Conservation (phyloP, 1,140 invertebrate species). For the Drosophila melanogaster region Release_6_plus_ISO1_MT NT_033777.3:31346501-31347000, state of each 20-base stretch:
- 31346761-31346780: too few species aligned
- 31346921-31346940: too few species aligned
- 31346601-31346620: slow-evolving; percentile 61
- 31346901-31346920: too few species aligned
- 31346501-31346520: slow-evolving; percentile 9
- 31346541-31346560: slow-evolving; percentile 31
- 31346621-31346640: slow-evolving; percentile 60
- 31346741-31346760: slow-evolving; percentile 8
- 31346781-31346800: too few species aligned
- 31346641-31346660: slow-evolving; percentile 79
- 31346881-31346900: too few species aligned
- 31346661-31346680: slow-evolving; percentile 76
- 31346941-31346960: slow-evolving; percentile 3
- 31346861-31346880: too few species aligned
- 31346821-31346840: too few species aligned
- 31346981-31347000: slow-evolving; percentile 22
- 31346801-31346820: too few species aligned
- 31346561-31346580: slow-evolving; percentile 48
- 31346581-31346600: slow-evolving; percentile 69
- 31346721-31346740: not conserved
- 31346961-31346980: slow-evolving; percentile 18
- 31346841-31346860: too few species aligned
- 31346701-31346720: slow-evolving; percentile 17
- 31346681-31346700: slow-evolving; percentile 51
- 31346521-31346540: slow-evolving; percentile 38